Conservation (phyloP, 2,797 vertebrate species). For the Macroramphosus scolopax region DNA sequence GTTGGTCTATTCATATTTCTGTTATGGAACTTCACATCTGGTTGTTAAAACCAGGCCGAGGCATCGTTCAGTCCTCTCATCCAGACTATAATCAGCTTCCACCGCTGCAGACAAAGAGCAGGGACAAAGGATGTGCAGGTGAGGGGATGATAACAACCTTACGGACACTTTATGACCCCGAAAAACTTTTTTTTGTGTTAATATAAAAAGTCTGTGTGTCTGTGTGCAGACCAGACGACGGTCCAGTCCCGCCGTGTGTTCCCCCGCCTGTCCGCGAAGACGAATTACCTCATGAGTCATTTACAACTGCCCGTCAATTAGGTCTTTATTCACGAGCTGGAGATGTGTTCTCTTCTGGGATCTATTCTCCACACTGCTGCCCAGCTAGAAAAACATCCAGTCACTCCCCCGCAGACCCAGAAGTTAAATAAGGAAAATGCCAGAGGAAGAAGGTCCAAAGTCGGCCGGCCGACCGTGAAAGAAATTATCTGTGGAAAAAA, state of each 20-base stretch:
- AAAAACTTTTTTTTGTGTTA: too few relatives aligned
- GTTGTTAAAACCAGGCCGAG: slow-evolving; percentile 24
- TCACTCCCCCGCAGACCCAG: slow-evolving; percentile 56
- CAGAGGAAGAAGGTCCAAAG: slow-evolving; percentile 64
- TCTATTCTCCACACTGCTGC: slow-evolving; percentile 74
- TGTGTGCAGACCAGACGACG: slow-evolving; percentile 37
- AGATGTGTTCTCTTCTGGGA: slow-evolving; percentile 77
- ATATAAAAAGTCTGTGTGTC: slow-evolving; percentile 20
- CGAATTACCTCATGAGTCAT: slow-evolving; percentile 73
- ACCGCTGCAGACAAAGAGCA: too few relatives aligned
- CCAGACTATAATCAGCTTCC: too few relatives aligned
- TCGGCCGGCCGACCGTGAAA: slow-evolving; percentile 73
- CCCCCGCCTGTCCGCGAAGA: slow-evolving; percentile 53
- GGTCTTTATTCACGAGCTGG: slow-evolving; percentile 73
- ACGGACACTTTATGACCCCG: too few relatives aligned
- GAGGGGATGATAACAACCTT: too few relatives aligned
- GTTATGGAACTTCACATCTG: slow-evolving; percentile 19
- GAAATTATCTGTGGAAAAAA: slow-evolving; percentile 79
- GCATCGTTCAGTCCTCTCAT: slow-evolving; percentile 23
- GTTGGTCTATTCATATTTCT: slow-evolving; percentile 42
- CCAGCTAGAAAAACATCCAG: slow-evolving; percentile 79
- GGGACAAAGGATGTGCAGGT: too few relatives aligned
- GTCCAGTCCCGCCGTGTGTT: slow-evolving; percentile 33
- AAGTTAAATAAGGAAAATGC: slow-evolving; percentile 75
- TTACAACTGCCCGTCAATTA: slow-evolving; percentile 75